Percentiles rank a stretch among this genome's conserved stretches.
phyloP scores from a whole-genome alignment of 2,888 invertebrate genomes.

The Eucera pruinosa region DNA sequence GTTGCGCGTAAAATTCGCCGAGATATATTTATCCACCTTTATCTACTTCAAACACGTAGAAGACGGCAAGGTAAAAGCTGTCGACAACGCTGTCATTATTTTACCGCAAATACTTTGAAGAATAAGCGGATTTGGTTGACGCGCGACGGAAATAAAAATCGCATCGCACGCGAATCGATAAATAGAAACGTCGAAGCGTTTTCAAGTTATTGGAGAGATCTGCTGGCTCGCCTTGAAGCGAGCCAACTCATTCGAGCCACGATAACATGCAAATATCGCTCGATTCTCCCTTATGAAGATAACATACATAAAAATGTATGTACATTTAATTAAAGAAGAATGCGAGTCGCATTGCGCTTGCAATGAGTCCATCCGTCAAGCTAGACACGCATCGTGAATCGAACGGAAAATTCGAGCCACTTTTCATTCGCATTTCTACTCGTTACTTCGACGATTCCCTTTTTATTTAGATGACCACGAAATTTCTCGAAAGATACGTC shows the following conservation, averaged over 20 bases:
- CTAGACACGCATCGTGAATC: no score
- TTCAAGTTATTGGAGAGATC: constrained; percentile 43
- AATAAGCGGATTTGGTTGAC: neutral
- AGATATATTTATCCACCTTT: no score
- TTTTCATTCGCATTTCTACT: no score
- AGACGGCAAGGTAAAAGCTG: neutral
- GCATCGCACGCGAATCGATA: constrained; percentile 8
- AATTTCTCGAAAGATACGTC: no score
- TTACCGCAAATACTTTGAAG: no score
- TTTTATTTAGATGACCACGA: no score
- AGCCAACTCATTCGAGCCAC: constrained; percentile 55
- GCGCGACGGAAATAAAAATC: constrained; percentile 2
- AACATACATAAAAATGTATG: constrained; percentile 1
- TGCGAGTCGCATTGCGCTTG: neutral
- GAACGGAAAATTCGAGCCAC: no score
- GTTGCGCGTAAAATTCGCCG: no score
- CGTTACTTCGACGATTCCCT: no score
- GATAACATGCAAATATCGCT: constrained; percentile 63
- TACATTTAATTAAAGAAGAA: constrained; percentile 29
- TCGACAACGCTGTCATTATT: neutral
- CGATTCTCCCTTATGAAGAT: constrained; percentile 53
- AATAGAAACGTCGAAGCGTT: constrained; percentile 34
- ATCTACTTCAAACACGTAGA: neutral
- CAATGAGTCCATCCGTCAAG: neutral
- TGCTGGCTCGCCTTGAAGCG: constrained; percentile 62